A percentile compares a stretch with the other conserved stretches of the same genome.
phyloP scores from a whole-genome alignment of 2,888 invertebrate genomes.

The Argynnis bischoffii region DNA sequence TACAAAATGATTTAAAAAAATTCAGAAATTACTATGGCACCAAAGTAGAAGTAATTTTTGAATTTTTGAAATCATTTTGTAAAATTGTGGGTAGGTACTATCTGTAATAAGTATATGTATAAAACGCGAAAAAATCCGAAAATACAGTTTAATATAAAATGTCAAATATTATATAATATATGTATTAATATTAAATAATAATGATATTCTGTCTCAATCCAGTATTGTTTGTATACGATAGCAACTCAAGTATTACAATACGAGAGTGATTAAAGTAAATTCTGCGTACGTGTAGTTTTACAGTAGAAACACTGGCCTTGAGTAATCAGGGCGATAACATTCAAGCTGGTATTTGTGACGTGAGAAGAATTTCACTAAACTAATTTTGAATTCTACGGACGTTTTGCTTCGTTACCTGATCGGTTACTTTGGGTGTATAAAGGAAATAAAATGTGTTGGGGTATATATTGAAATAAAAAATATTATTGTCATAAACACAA shows the following conservation, averaged over 20 bases:
- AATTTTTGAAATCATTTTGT: too few relatives aligned
- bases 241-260: not conserved
- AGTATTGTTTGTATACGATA: not conserved
- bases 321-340: constrained; percentile 35
- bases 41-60: too few relatives aligned
- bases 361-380: constrained; percentile 27
- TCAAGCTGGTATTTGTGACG: constrained; percentile 29
- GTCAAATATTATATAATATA: too few relatives aligned
- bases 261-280: not conserved
- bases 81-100: too few relatives aligned
- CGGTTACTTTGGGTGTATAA: constrained; percentile 22
- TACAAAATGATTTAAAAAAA: too few relatives aligned
- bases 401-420: constrained; percentile 33
- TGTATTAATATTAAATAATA: too few relatives aligned
- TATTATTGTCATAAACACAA: not conserved
- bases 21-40: too few relatives aligned
- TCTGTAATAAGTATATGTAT: too few relatives aligned
- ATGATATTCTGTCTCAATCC: too few relatives aligned
- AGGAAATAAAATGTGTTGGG: constrained; percentile 6
- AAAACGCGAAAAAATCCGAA: too few relatives aligned
- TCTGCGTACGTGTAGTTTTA: not conserved
- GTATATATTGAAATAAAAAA: constrained; percentile 1
- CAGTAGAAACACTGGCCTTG: constrained; percentile 15
- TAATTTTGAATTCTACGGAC: constrained; percentile 29
- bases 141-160: too few relatives aligned